A percentile compares a stretch with the other conserved stretches of the same genome.
These are phyloP conservation scores for Paradisaea rubra DNA, from an alignment of 2,113 vertebrate genomes.

Conservation along the genomic window DNA sequence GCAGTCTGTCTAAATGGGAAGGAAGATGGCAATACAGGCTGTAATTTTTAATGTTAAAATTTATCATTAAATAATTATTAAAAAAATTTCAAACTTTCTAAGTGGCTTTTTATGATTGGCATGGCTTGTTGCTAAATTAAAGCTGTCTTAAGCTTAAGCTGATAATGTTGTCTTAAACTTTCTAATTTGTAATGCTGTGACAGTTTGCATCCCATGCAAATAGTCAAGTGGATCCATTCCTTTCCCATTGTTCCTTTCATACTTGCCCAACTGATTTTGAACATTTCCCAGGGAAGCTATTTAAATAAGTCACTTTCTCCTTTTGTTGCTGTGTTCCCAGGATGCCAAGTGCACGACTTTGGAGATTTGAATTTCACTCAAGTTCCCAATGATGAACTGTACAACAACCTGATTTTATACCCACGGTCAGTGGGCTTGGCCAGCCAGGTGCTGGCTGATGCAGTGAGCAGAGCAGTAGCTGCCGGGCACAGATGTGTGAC, in stretches of 20 bases:
- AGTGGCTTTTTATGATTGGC: not conserved
- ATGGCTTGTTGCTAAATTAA: not conserved
- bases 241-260: fast-evolving
- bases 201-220: not conserved
- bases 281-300: not conserved
- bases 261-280: not conserved
- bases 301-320: not conserved
- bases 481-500: slow-evolving; percentile 88
- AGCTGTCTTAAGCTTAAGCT: not conserved
- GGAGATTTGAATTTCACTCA: slow-evolving; percentile 89
- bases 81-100: not conserved
- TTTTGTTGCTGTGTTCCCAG: slow-evolving; percentile 64
- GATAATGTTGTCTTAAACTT: not conserved
- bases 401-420: slow-evolving; percentile 82
- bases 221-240: not conserved
- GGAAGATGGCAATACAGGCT: not conserved
- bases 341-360: slow-evolving; percentile 86
- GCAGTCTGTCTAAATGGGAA: not conserved
- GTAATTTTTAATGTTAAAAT: not conserved
- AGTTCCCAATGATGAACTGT: slow-evolving; percentile 85
- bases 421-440: slow-evolving; percentile 90
- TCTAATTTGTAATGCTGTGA: not conserved
- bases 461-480: slow-evolving; percentile 81
- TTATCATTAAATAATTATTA: not conserved
- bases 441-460: slow-evolving; percentile 80